Base-by-base conservation (phyloP, 1,140 invertebrate genomes). In the Centruroides sculpturatus region DNA sequence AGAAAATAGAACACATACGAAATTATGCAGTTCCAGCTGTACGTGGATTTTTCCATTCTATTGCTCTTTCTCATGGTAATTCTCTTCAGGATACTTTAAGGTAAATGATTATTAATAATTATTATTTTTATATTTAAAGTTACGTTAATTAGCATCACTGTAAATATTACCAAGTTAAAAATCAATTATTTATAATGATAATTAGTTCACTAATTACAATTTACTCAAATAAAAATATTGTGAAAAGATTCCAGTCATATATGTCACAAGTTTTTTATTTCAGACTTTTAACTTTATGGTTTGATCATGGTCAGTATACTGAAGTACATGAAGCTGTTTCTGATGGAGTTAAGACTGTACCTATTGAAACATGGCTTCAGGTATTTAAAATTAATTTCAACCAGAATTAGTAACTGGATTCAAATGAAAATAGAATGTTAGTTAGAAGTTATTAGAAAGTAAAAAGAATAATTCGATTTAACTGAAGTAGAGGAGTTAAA, bases 331-430 rank as follows among this genome's bases (percentile, higher is more conserved):
- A 97, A 60, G 91, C 92, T 0, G 81, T 99, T 13, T 80, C 85
- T 0, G 92, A 97, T 65, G 92, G 92, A 1, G 86, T 98, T 52
- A 83, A 89, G 64, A 82, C 85, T 0, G 93, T 98, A 46, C 90
- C 96, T 69, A 92, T 98, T 60, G 94, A 98, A 69, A 98, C 93
- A 10, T 99, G 97, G 97, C 77, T 99, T 3, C 95, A 99, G 80
- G 81, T 81, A 66, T 61, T 63, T 46, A 41, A 23, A 23, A 23
- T 23, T 23, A 23, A 23, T 23, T 23, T 23, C 0, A 23, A 23
- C 23, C 23, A 23, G 23, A 23, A 23, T 23, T 23, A 23, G 23
- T 23, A 23, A 23, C 23, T 23, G 23, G 23, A 23, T 23, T 23
- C 23, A 23, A 23, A 23, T 23, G 23, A 23, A 23, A 23, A 23